Percentiles rank a stretch among this genome's conserved stretches.
These are phyloP conservation scores for Cataglyphis livida DNA, from an alignment of 2,888 invertebrate genomes.

Conservation along the genomic window DNA sequence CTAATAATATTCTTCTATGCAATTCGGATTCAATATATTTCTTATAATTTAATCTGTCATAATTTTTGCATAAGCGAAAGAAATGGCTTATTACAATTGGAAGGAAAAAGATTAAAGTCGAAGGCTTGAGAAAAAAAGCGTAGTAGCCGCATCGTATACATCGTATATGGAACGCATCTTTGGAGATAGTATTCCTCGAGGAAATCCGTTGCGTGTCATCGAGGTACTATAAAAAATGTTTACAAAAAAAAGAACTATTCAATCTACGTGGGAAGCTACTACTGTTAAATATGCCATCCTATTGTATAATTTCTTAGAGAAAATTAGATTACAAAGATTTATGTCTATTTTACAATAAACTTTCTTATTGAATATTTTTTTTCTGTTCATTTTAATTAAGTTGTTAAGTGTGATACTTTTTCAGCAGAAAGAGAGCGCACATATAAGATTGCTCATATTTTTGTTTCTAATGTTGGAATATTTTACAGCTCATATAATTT, in stretches of 20 bases:
- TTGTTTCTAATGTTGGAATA: neutral
- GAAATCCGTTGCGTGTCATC: conserved; percentile 55
- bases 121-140: conserved; percentile 37
- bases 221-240: conserved; percentile 36
- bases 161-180: conserved; percentile 59
- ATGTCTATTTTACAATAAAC: neutral
- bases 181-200: conserved; percentile 67
- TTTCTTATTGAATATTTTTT: neutral
- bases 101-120: conserved; percentile 8
- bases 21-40: neutral
- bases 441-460: neutral
- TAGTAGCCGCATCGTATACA: conserved; percentile 51
- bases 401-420: neutral
- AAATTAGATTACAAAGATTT: neutral
- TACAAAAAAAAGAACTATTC: conserved; percentile 59
- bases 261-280: conserved; percentile 61
- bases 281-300: conserved; percentile 1
- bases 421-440: neutral
- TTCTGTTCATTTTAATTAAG: neutral
- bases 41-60: neutral
- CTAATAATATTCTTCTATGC: neutral
- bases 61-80: neutral
- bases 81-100: neutral
- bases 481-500: neutral
- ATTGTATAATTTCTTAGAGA: neutral